phyloP scores from a whole-genome alignment of 2,888 invertebrate species.

The Oscheius onirici region DNA sequence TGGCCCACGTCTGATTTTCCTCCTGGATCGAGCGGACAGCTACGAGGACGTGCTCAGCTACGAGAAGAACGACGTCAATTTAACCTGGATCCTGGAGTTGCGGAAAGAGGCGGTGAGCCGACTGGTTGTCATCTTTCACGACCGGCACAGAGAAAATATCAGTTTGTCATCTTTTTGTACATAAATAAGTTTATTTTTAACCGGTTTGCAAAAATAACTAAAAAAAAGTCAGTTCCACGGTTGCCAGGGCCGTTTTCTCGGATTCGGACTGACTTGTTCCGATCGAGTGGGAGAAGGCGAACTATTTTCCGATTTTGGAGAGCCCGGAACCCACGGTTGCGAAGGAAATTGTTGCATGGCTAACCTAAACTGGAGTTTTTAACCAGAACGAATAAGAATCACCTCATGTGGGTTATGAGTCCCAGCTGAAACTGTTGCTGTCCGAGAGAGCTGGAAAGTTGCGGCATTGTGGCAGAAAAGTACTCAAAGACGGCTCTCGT shows the following conservation, averaged over 20 bases:
- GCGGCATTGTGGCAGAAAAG: constrained; percentile 20
- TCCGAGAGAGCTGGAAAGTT: background rate
- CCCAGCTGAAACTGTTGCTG: constrained; percentile 31
- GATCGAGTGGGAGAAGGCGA: constrained; percentile 5
- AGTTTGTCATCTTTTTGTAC: too few species aligned
- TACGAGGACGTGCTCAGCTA: background rate
- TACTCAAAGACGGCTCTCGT: constrained; percentile 28
- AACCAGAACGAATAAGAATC: background rate
- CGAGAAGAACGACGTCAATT: background rate
- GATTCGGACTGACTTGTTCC: background rate
- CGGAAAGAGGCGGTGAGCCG: too few species aligned
- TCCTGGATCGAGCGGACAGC: background rate
- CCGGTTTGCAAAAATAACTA: background rate
- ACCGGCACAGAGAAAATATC: too few species aligned
- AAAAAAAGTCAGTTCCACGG: constrained; percentile 14
- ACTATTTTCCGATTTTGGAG: constrained; percentile 1
- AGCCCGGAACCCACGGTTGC: background rate
- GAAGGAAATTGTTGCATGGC: background rate
- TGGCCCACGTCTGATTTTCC: constrained; percentile 1
- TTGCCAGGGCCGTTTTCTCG: constrained; percentile 25
- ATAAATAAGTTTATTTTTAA: too few species aligned
- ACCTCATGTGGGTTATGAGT: constrained; percentile 23
- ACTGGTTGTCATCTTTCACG: too few species aligned
- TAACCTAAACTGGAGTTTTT: background rate
- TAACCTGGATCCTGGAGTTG: too few species aligned